A percentile compares a stretch with the other conserved stretches of the same genome.
These are phyloP conservation scores for Antheraea mylitta DNA, from an alignment of 1,140 invertebrate genomes.

Conservation along the genomic window DNA sequence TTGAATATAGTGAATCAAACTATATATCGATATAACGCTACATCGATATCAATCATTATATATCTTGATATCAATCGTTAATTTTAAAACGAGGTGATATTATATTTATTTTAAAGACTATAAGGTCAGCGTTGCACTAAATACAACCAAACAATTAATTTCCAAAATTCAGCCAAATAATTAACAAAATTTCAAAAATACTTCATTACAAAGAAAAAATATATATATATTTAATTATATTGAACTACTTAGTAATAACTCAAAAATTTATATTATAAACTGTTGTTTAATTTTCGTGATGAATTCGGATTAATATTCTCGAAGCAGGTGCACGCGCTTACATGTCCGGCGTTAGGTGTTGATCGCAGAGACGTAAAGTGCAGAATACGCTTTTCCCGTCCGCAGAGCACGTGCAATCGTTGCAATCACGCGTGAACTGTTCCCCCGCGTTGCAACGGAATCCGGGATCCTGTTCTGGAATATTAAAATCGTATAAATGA, in stretches of 20 bases:
- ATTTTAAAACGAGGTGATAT: too few relatives aligned
- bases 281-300: background rate
- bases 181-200: background rate
- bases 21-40: too few relatives aligned
- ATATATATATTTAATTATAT: background rate
- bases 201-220: background rate
- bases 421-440: conserved; percentile 74
- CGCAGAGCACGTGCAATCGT: conserved; percentile 77
- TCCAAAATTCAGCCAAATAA: too few relatives aligned
- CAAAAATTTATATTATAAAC: background rate
- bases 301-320: background rate
- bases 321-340: conserved; percentile 6
- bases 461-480: conserved; percentile 47
- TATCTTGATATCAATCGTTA: too few relatives aligned
- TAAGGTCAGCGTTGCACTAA: background rate
- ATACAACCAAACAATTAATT: background rate
- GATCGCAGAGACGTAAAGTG: conserved; percentile 63
- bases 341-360: conserved; percentile 36
- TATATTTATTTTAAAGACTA: too few relatives aligned
- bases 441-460: conserved; percentile 78
- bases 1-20: too few relatives aligned
- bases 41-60: too few relatives aligned
- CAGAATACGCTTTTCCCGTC: conserved; percentile 74
- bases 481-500: background rate
- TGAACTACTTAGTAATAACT: background rate